These are phyloP conservation scores for Schlechtendalia chinensis DNA, from an alignment of 1,140 invertebrate genomes.

Conservation along the genomic window DNA sequence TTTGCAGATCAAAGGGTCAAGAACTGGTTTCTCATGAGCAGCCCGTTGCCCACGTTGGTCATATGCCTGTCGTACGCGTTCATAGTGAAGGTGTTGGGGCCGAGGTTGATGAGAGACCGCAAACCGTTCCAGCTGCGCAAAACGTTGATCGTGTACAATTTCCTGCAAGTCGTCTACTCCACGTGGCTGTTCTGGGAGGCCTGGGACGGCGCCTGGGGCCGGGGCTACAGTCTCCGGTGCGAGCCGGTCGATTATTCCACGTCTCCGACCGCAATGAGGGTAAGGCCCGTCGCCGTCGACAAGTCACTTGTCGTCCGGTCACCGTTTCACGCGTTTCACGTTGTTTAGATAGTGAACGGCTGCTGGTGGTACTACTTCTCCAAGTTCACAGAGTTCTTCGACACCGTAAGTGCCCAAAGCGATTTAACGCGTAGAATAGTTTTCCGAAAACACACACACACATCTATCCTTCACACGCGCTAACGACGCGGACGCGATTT, in stretches of 20 bases:
- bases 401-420: constrained; percentile 73
- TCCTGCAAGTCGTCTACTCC: constrained; percentile 80
- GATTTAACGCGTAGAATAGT: too few relatives aligned
- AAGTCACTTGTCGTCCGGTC: too few relatives aligned
- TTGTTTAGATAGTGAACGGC: constrained; percentile 81
- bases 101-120: constrained; percentile 81
- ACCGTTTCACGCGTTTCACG: too few relatives aligned
- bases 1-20: constrained; percentile 75
- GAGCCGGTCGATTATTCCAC: constrained; percentile 83
- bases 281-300: too few relatives aligned
- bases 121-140: constrained; percentile 78
- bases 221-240: constrained; percentile 80
- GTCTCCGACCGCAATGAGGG: constrained; percentile 72
- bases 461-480: too few relatives aligned
- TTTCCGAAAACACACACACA: too few relatives aligned
- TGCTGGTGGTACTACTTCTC: constrained; percentile 98
- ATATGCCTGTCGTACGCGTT: constrained; percentile 76
- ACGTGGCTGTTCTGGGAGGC: constrained; percentile 79
- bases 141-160: constrained; percentile 79
- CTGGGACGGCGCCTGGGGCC: constrained; percentile 72
- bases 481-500: too few relatives aligned
- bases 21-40: constrained; percentile 80
- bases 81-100: constrained; percentile 75
- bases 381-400: constrained; percentile 93
- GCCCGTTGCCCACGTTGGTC: constrained; percentile 75